Evolutionary conservation across 2,113 vertebrate genomes (phyloP).

Genomic region (Pogonocichla stellata): DNA sequence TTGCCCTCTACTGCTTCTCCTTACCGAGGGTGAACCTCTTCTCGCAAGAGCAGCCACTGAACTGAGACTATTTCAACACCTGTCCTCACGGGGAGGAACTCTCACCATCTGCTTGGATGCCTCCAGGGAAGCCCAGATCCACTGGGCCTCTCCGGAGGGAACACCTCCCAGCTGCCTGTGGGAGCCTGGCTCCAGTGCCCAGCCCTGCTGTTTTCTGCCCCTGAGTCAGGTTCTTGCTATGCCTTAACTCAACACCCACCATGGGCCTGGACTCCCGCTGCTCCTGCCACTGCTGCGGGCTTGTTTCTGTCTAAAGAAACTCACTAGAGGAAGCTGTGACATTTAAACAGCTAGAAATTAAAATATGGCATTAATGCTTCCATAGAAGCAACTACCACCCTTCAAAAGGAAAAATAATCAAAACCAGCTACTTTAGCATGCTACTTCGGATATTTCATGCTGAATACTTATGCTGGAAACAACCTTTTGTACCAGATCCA

Average conservation of each 20-base stretch:
- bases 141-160: no score
- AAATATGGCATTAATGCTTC: not conserved
- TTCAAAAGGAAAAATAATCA: not conserved
- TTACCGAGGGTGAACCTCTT: not conserved
- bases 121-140: no score
- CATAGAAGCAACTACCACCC: rapidly evolving
- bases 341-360: not conserved
- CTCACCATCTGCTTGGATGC: no score
- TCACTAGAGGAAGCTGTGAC: not conserved
- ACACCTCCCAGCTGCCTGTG: not conserved
- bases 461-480: not conserved
- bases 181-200: not conserved
- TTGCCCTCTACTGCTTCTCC: not conserved
- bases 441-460: not conserved
- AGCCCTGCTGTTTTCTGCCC: no score
- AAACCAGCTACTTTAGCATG: not conserved
- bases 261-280: no score
- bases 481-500: not conserved
- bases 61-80: not conserved
- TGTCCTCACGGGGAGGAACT: not conserved
- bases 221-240: no score
- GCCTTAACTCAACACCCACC: no score
- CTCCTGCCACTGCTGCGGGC: no score
- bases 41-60: not conserved
- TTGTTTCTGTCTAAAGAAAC: not conserved